These are phyloP conservation scores for Geococcyx californianus DNA, from an alignment of 2,113 vertebrate genomes.

Conservation along the genomic window DNA sequence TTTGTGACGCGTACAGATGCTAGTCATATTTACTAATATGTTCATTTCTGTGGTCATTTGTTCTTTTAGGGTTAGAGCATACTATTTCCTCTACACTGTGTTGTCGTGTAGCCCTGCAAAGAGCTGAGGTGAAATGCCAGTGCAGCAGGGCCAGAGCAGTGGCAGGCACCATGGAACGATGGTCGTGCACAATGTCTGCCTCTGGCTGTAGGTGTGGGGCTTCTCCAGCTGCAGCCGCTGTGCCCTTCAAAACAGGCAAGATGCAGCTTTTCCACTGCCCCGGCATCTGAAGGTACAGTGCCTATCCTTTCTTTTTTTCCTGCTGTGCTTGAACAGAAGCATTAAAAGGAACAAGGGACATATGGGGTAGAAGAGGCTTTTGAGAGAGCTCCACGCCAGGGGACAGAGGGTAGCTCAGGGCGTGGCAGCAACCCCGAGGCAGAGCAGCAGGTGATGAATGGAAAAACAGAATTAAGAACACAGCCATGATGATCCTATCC, in stretches of 20 bases:
- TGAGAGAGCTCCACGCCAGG: background rate
- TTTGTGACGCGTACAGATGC: background rate
- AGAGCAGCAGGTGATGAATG: accelerated
- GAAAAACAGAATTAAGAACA: too few species aligned
- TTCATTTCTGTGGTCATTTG: background rate
- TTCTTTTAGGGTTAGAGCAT: background rate
- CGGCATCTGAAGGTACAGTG: background rate
- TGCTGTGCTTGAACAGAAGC: background rate
- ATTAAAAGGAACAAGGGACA: background rate
- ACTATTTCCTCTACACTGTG: background rate
- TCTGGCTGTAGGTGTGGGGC: accelerated
- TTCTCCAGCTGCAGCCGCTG: background rate
- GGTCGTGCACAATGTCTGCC: accelerated
- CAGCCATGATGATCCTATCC: background rate
- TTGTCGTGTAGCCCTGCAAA: background rate
- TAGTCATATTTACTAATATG: background rate
- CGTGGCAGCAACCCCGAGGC: accelerated
- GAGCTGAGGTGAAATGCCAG: accelerated
- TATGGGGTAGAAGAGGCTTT: background rate
- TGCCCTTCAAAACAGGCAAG: accelerated
- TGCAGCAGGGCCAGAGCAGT: background rate
- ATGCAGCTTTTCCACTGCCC: background rate
- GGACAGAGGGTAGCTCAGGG: background rate
- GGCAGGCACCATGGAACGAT: accelerated
- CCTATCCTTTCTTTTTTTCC: background rate